Evolutionary conservation across 2,113 vertebrate genomes (phyloP).

Genomic region (Tringa solitaria): DNA sequence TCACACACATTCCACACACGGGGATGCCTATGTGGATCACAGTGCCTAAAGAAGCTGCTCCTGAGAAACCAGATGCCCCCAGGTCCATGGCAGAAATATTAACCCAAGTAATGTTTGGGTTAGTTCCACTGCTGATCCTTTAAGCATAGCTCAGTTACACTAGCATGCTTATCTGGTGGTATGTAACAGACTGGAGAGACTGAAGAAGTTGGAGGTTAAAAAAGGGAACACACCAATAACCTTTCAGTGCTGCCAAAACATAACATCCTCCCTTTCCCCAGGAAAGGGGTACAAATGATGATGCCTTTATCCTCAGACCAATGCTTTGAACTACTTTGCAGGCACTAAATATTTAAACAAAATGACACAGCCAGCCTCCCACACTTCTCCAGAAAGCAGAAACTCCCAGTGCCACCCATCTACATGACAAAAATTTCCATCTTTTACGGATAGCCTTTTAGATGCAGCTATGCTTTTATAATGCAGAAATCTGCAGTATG

Average conservation of each 20-base stretch:
- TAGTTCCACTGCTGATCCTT: not conserved
- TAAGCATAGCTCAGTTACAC: not conserved
- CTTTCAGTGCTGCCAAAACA: not conserved
- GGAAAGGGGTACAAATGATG: not conserved
- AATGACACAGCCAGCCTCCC: not conserved
- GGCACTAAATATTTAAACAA: not conserved
- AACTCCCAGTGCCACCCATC: not conserved
- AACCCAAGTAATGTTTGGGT: not conserved
- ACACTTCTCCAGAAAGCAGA: not conserved
- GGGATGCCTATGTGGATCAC: not conserved
- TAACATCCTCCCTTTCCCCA: not conserved
- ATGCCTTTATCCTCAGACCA: not conserved
- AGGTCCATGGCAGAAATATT: not conserved
- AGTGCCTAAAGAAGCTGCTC: not conserved
- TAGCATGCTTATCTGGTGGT: not conserved
- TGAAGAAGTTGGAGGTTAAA: not conserved
- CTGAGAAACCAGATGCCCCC: not conserved
- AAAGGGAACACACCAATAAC: not conserved
- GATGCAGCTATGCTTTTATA: not conserved
- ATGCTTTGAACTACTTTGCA: not conserved
- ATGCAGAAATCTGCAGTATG: not conserved
- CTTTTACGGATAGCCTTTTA: not conserved
- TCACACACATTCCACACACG: not conserved
- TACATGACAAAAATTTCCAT: not conserved
- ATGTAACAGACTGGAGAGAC: not conserved